phyloP scores from a whole-genome alignment of 2,888 invertebrate genomes.

The Calameuta idolon region DNA sequence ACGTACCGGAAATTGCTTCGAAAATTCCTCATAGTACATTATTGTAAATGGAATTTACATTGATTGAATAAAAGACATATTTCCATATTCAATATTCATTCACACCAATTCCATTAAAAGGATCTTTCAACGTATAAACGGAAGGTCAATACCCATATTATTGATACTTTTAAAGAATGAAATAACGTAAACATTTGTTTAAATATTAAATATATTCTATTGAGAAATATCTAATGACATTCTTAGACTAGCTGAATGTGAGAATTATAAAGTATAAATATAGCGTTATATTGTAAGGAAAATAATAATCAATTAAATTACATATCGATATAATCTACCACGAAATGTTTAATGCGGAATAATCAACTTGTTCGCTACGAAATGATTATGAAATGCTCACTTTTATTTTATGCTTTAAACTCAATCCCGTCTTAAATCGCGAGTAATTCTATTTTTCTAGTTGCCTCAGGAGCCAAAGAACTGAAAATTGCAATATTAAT shows the following conservation, averaged over 20 bases:
- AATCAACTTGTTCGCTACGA: neutral
- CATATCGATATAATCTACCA: neutral
- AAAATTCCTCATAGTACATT: neutral
- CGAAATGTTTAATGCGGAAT: neutral
- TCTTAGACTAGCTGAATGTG: neutral
- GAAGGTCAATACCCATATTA: neutral
- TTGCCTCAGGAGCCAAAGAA: neutral
- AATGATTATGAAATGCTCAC: neutral
- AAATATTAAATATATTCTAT: neutral
- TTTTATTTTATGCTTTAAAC: neutral
- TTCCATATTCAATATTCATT: neutral
- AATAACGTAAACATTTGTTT: neutral
- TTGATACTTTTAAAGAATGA: neutral
- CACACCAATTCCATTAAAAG: neutral
- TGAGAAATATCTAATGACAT: neutral
- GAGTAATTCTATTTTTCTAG: neutral
- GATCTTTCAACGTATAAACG: neutral
- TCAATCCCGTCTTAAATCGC: neutral
- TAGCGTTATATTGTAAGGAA: neutral
- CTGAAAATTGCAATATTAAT: neutral
- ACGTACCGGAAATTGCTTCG: neutral
- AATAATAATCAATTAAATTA: neutral
- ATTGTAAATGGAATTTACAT: neutral
- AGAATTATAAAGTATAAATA: neutral
- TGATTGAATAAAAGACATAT: neutral